A percentile compares a stretch with the other conserved stretches of the same genome.
These are phyloP conservation scores for Sipha flava DNA, from an alignment of 1,140 invertebrate species.

Conservation along the genomic window DNA sequence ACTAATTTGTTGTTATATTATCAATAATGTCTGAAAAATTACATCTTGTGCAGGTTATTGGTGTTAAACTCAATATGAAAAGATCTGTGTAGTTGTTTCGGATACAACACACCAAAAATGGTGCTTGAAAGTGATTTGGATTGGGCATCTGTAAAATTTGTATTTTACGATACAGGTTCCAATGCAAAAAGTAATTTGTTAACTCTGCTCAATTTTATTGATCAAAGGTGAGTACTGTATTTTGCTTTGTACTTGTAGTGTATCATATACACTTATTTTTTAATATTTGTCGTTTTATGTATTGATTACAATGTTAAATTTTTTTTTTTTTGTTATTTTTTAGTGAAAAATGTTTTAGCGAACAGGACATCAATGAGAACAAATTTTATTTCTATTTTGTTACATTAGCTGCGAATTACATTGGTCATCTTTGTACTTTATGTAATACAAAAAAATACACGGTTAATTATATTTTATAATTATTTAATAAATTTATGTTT, in stretches of 20 bases:
- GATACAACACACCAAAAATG: neutral
- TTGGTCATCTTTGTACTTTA: conserved; percentile 15
- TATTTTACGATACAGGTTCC: conserved; percentile 14
- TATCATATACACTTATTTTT: neutral
- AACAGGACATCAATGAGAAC: conserved; percentile 2
- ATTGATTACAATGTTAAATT: neutral
- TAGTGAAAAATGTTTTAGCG: neutral
- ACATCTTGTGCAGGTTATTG: neutral
- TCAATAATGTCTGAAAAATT: too few relatives aligned
- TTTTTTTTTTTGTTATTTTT: neutral
- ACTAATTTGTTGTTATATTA: too few relatives aligned
- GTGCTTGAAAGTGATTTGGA: neutral
- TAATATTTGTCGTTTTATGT: neutral
- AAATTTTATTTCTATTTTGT: conserved; percentile 22
- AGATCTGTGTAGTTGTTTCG: neutral
- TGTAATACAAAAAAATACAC: conserved; percentile 9
- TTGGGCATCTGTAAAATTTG: conserved; percentile 13
- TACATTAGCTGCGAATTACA: conserved; percentile 26
- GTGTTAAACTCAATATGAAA: neutral
- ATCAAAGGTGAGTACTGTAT: conserved; percentile 5
- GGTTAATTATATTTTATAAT: neutral
- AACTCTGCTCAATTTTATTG: conserved; percentile 3
- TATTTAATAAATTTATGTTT: neutral
- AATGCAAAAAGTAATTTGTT: neutral
- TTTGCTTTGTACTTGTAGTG: neutral